These are phyloP conservation scores for Pristionchus mayeri DNA, from an alignment of 2,888 invertebrate genomes.

Conservation along the genomic window DNA sequence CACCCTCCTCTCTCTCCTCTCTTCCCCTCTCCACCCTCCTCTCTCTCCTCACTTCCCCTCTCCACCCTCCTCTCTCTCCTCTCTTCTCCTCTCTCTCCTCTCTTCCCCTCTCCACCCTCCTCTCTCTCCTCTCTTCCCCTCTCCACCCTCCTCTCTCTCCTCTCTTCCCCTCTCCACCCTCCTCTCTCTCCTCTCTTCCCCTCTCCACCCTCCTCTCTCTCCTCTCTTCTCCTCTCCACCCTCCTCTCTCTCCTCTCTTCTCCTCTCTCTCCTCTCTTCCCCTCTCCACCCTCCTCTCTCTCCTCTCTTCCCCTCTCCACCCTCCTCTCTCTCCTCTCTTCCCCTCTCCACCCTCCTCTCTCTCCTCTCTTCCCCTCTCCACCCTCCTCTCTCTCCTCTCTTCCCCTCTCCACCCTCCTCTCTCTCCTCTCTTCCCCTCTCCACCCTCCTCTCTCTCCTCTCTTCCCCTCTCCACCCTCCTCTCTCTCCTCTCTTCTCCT, in stretches of 20 bases:
- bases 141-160: constrained; percentile 59
- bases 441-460: constrained; percentile 90
- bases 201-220: constrained; percentile 74
- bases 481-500: no score
- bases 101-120: constrained; percentile 83
- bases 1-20: constrained; percentile 56
- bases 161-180: constrained; percentile 82
- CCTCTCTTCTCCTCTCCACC: no score
- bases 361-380: no score
- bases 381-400: no score
- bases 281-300: constrained; percentile 84
- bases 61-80: constrained; percentile 75
- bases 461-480: constrained; percentile 77
- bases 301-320: constrained; percentile 80
- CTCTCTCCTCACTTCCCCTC: constrained; percentile 84
- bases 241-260: no score
- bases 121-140: constrained; percentile 93
- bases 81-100: no score
- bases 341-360: constrained; percentile 69
- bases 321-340: constrained; percentile 88
- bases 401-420: constrained; percentile 82
- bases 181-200: constrained; percentile 85
- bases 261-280: constrained; percentile 82
- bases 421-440: constrained; percentile 71
- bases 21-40: constrained; percentile 84